Evolutionary conservation across 2,113 vertebrate genomes (phyloP), one percentile per base, ranked within the genome.

Genomic region (Atrichornis clamosus): DNA sequence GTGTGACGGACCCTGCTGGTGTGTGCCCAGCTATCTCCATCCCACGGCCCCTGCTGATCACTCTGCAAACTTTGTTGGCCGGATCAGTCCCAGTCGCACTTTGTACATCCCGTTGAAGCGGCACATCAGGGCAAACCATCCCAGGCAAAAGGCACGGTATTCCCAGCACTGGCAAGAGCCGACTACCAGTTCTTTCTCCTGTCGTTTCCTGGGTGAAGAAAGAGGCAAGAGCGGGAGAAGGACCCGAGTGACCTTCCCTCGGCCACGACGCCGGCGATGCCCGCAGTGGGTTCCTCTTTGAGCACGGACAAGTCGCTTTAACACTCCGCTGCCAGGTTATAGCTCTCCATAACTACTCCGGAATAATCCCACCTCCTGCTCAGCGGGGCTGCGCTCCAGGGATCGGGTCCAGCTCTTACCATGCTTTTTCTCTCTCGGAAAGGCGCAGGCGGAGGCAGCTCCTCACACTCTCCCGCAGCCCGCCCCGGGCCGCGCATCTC

Each of bases 101-200:
- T 96, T 94, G 96, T 97, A 97, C 87, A 97, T 97, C 96, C 96
- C 16, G 79, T 35, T 7, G 86, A 93, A 90, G 88, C 10, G 20
- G 90, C 88, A 68, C 91, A 47, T 78, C 44, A 6, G 84, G 59
- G 76, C 52, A 65, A 93, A 90, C 9, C 79, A 96, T 95, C 80
- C 92, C 87, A 89, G 85, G 84, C 86, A 89, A 95, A 97, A 97
- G 93, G 94, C 96, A 97, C 97, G 18, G 84, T 93, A 96, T 97
- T 96, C 84, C 97, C 89, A 90, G 53, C 60, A 35, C 89, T 46
- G 87, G 63, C 92, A 80, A 80, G 63, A 79, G 81, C 63, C 10
- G 8, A 49, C 27, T 33, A 27, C 33, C 58, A 58, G 76, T 93
- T 89, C 67, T 53, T 72, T 63, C 74, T 78, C 79, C 84, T 39